A percentile compares a stretch with the other conserved stretches of the same genome.
phyloP scores from a whole-genome alignment of 2,113 vertebrate genomes.

The Carassius gibelio region DNA sequence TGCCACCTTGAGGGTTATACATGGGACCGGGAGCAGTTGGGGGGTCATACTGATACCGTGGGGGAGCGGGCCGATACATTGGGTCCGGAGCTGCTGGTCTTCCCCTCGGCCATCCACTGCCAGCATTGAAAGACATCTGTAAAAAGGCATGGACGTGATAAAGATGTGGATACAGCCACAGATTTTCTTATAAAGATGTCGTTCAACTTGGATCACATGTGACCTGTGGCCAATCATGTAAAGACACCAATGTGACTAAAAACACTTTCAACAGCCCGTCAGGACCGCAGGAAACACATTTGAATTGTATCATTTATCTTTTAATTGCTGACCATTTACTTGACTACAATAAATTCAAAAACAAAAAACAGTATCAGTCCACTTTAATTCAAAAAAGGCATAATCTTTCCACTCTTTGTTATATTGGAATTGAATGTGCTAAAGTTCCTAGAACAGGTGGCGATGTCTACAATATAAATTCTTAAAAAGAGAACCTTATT shows the following conservation, averaged over 20 bases:
- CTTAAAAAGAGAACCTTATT: no score
- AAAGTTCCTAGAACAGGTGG: no score
- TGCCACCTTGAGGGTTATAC: slow-evolving; percentile 79
- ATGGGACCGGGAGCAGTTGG: slow-evolving; percentile 73
- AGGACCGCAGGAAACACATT: not conserved
- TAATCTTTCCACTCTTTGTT: no score
- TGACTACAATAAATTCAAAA: not conserved
- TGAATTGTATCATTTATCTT: not conserved
- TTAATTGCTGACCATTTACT: not conserved
- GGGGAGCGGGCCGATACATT: slow-evolving; percentile 67
- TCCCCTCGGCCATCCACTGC: slow-evolving; percentile 81
- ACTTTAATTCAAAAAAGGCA: no score
- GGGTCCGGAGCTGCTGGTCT: slow-evolving; percentile 82
- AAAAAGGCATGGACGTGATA: slow-evolving; percentile 50
- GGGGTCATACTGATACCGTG: slow-evolving; percentile 83
- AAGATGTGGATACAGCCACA: not conserved
- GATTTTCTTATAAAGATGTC: not conserved
- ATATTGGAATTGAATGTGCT: no score
- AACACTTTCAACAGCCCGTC: not conserved
- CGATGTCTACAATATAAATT: no score
- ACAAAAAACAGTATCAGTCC: no score
- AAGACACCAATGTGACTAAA: not conserved
- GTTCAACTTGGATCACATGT: not conserved
- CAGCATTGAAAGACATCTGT: slow-evolving; percentile 90
- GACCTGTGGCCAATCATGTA: not conserved